A percentile compares a stretch with the other conserved stretches of the same genome.
phyloP scores from a whole-genome alignment of 30 jellyfish, hydroid and myxozoan genomes.

The Aurelia aurita complex sp. Pacific region DNA sequence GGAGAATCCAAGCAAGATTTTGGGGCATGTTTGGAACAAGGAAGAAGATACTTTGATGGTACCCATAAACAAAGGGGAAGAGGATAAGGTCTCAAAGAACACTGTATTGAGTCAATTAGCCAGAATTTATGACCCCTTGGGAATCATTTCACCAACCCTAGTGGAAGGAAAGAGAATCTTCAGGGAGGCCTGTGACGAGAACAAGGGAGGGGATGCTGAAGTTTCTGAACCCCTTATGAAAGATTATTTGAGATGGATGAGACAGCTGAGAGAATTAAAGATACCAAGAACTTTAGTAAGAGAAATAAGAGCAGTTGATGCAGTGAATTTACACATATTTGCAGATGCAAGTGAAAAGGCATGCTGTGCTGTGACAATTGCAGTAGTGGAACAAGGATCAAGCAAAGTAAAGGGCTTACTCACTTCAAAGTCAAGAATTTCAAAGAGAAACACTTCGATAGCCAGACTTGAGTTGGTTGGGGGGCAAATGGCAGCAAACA shows the following conservation, averaged over 20 bases:
- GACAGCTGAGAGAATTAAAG: background rate
- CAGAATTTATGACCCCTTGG: conserved; percentile 31
- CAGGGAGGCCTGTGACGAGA: conserved; percentile 30
- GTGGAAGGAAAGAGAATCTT: conserved; percentile 26
- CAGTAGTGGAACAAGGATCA: too few relatives aligned
- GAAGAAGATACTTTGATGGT: conserved; percentile 1
- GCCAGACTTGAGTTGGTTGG: too few relatives aligned
- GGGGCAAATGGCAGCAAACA: too few relatives aligned
- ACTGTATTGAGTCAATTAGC: background rate
- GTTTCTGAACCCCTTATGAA: conserved; percentile 6
- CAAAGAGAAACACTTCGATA: too few relatives aligned
- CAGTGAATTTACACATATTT: background rate
- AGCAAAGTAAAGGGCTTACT: too few relatives aligned
- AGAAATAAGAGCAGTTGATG: background rate
- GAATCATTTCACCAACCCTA: conserved; percentile 20
- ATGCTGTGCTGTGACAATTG: too few relatives aligned
- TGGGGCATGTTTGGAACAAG: conserved; percentile 24
- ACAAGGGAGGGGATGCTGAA: conserved; percentile 12
- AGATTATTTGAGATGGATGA: conserved; percentile 1
- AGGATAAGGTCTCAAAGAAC: background rate
- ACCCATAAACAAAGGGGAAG: background rate
- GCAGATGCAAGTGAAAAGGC: conserved; percentile 24
- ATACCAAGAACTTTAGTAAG: background rate
- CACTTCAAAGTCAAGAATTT: too few relatives aligned
- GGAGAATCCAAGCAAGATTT: conserved; percentile 9